Conservation (phyloP, 2,797 vertebrate genomes). For the Vespertilio murinus region DNA sequence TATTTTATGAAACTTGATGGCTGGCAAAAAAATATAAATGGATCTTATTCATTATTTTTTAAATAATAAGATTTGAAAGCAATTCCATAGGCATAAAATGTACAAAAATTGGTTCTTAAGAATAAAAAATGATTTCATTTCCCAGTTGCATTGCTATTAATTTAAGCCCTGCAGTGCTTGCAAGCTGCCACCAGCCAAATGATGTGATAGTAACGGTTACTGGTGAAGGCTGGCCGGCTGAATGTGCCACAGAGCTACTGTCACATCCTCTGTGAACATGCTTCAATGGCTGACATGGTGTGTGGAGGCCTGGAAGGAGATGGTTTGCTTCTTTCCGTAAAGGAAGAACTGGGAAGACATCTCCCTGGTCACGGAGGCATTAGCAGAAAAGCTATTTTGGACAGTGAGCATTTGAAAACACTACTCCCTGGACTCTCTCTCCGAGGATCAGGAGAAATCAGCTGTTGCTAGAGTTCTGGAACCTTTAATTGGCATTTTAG, state of each 20-base stretch:
- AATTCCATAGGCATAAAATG: conserved; percentile 79
- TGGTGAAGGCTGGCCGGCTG: conserved; percentile 70
- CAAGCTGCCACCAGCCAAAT: conserved; percentile 81
- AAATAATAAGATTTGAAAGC: conserved; percentile 85
- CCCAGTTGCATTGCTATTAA: conserved; percentile 80
- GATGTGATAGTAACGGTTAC: conserved; percentile 77
- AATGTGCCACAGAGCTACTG: not conserved
- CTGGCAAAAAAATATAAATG: conserved; percentile 68
- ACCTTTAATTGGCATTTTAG: conserved; percentile 51
- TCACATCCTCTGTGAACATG: conserved; percentile 26
- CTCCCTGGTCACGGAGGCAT: not conserved
- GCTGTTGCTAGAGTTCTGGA: conserved; percentile 51
- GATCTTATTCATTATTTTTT: conserved; percentile 82
- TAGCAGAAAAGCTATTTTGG: conserved; percentile 54
- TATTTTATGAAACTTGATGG: conserved; percentile 80
- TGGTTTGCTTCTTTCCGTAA: conserved; percentile 41
- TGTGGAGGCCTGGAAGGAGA: conserved; percentile 10
- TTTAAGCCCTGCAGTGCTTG: conserved; percentile 82
- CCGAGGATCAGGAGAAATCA: conserved; percentile 47
- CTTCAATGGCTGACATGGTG: conserved; percentile 43
- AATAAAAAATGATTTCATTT: conserved; percentile 85
- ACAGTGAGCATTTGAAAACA: conserved; percentile 47
- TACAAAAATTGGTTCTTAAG: conserved; percentile 81
- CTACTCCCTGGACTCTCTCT: not conserved
- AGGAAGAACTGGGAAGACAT: conserved; percentile 42